Percentiles rank a stretch among this genome's conserved stretches.
These are phyloP conservation scores for Poecilia picta DNA, from an alignment of 2,797 vertebrate species.

Conservation along the genomic window DNA sequence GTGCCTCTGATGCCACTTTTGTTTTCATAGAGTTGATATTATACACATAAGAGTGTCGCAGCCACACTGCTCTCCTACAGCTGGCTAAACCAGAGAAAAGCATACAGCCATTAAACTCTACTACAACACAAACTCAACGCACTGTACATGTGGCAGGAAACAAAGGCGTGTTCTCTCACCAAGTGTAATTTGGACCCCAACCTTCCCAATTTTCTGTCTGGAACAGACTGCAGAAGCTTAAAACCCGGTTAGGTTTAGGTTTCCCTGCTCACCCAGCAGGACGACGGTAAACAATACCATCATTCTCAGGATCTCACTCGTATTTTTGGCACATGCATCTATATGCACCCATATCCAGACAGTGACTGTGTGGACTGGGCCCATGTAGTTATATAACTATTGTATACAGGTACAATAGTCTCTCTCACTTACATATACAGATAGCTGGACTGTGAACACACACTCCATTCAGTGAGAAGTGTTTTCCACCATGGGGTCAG, in stretches of 20 bases:
- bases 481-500: conserved; percentile 57
- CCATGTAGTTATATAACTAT: conserved; percentile 47
- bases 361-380: conserved; percentile 12
- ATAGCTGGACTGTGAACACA: conserved; percentile 58
- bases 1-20: too few relatives aligned
- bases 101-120: conserved; percentile 44
- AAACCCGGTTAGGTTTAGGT: conserved; percentile 62
- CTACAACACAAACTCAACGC: conserved; percentile 55
- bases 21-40: too few relatives aligned
- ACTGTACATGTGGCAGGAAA: conserved; percentile 66
- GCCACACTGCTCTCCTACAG: conserved; percentile 46
- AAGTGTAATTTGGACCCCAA: conserved; percentile 78
- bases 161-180: conserved; percentile 77
- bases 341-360: conserved; percentile 23
- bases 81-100: conserved; percentile 58
- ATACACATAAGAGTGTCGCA: conserved; percentile 39
- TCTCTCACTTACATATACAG: conserved; percentile 26
- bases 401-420: conserved; percentile 43
- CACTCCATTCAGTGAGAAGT: conserved; percentile 47
- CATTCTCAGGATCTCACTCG: conserved; percentile 63
- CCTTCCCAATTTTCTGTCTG: conserved; percentile 82
- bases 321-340: conserved; percentile 30
- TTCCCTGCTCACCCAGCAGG: conserved; percentile 68
- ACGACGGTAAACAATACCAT: conserved; percentile 75
- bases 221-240: conserved; percentile 62